A percentile compares a stretch with the other conserved stretches of the same genome.
These are phyloP conservation scores for Hemaris fuciformis DNA, from an alignment of 2,888 invertebrate genomes.

Conservation along the genomic window DNA sequence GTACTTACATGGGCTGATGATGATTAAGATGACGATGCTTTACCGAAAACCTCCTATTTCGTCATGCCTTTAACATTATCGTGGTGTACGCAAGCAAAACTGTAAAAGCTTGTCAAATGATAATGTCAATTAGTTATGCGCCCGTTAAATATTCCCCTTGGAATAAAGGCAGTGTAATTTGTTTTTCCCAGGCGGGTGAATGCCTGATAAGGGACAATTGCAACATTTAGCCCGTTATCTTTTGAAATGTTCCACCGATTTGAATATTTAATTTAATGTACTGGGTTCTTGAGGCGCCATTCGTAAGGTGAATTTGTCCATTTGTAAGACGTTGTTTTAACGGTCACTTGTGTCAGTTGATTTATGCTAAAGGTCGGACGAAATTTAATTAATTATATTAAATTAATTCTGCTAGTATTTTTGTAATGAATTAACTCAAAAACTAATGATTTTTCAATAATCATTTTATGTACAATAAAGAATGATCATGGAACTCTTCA, in stretches of 20 bases:
- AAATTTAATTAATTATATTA: not conserved
- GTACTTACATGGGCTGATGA: no score
- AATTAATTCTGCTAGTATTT: no score
- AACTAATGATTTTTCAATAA: no score
- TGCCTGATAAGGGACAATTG: slow-evolving; percentile 13
- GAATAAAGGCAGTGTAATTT: slow-evolving; percentile 13
- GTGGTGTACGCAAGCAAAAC: not conserved
- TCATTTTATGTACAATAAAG: no score
- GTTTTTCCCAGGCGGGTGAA: slow-evolving; percentile 7
- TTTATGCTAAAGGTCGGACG: not conserved
- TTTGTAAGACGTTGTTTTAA: not conserved
- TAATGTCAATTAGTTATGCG: not conserved
- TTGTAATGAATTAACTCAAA: no score
- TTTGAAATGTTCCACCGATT: slow-evolving; percentile 4
- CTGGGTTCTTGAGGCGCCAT: not conserved
- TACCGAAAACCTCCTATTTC: no score
- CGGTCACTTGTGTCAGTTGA: not conserved
- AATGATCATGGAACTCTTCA: no score
- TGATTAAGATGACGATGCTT: no score
- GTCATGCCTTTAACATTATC: no score
- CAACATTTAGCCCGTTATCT: slow-evolving; percentile 14
- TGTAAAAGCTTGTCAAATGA: not conserved
- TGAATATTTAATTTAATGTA: slow-evolving; percentile 12
- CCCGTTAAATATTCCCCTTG: not conserved
- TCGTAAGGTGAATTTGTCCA: not conserved